Evolutionary conservation across 2,797 vertebrate species (phyloP).

Genomic region (Valencia hispanica): DNA sequence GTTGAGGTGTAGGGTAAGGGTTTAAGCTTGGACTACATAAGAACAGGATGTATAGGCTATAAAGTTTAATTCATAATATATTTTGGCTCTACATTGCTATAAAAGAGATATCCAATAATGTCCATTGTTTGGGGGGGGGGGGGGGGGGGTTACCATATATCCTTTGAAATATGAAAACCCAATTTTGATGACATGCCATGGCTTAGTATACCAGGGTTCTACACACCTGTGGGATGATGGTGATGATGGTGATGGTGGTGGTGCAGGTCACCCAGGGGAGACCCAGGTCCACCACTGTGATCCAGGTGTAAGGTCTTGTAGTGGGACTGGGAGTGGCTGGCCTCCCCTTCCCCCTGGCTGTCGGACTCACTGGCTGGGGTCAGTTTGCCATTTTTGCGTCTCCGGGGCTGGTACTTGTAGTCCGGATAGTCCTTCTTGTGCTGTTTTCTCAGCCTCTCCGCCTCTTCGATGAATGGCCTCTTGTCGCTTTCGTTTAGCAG

Average conservation of each 20-base stretch:
- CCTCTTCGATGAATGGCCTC: conserved; percentile 98
- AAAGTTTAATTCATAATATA: not conserved
- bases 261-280: conserved; percentile 91
- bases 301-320: conserved; percentile 96
- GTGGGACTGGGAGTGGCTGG: conserved; percentile 92
- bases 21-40: not conserved
- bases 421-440: conserved; percentile 99
- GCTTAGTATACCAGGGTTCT: not conserved
- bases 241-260: conserved; percentile 74
- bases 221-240: conserved; percentile 90
- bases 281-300: conserved; percentile 86
- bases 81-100: not conserved
- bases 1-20: not conserved
- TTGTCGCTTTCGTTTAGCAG: conserved; percentile 96
- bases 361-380: conserved; percentile 82
- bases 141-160: not conserved
- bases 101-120: not conserved
- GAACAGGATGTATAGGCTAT: not conserved
- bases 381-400: conserved; percentile 96
- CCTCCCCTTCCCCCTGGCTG: conserved; percentile 89
- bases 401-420: conserved; percentile 98
- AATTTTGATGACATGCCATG: not conserved
- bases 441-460: conserved; percentile 95
- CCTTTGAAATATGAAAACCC: not conserved
- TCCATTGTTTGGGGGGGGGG: not conserved